Conservation (phyloP, 2,888 invertebrate species). For the Spisula solida region DNA sequence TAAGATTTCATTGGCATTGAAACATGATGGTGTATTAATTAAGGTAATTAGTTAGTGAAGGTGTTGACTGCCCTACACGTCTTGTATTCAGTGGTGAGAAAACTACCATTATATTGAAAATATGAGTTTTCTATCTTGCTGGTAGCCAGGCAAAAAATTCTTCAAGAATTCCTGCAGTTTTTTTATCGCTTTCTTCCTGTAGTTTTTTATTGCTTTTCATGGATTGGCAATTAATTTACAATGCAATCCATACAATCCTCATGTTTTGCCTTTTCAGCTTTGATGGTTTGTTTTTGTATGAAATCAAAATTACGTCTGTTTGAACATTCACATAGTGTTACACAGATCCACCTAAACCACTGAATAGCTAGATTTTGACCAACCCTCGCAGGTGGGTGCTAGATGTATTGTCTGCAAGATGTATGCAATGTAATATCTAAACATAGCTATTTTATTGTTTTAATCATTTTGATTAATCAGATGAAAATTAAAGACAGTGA, state of each 20-base stretch:
- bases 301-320: neutral
- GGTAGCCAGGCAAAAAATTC: neutral
- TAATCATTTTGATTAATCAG: too few species aligned
- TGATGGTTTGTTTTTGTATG: neutral
- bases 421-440: too few species aligned
- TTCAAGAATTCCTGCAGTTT: neutral
- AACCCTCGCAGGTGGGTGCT: too few species aligned
- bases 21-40: neutral
- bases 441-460: too few species aligned
- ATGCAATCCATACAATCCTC: neutral
- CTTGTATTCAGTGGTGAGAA: neutral
- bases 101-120: neutral
- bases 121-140: neutral
- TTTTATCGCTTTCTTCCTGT: neutral
- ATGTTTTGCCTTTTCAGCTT: neutral
- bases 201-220: too few species aligned
- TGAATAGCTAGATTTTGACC: neutral
- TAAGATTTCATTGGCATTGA: constrained; percentile 10
- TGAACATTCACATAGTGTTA: neutral
- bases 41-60: neutral
- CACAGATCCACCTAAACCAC: neutral
- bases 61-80: constrained; percentile 8
- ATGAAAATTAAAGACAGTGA: too few species aligned
- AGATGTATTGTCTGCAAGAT: too few species aligned
- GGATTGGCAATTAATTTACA: constrained; percentile 1